Conservation (phyloP, 1,140 invertebrate genomes). For the Mycetomoellerius zeteki region DNA sequence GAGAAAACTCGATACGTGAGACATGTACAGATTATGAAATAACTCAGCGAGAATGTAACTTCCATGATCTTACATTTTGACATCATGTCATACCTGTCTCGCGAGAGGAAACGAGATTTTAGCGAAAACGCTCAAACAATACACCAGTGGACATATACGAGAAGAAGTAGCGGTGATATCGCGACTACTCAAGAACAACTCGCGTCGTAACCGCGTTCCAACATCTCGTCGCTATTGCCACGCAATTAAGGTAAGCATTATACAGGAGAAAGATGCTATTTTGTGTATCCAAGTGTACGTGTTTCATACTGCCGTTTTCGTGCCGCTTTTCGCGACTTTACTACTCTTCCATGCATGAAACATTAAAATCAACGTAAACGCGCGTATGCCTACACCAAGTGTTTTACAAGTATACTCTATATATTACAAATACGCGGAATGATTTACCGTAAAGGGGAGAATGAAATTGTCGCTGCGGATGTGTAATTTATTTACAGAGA, state of each 20-base stretch:
- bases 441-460: constrained; percentile 48
- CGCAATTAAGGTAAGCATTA: constrained; percentile 58
- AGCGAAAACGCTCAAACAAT: constrained; percentile 29
- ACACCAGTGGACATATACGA: constrained; percentile 4
- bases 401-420: constrained; percentile 1
- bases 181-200: constrained; percentile 22
- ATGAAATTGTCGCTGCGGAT: constrained; percentile 39
- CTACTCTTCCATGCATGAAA: constrained; percentile 1
- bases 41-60: constrained; percentile 13
- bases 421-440: neutral
- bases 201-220: constrained; percentile 28
- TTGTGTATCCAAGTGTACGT: constrained; percentile 16
- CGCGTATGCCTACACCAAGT: neutral
- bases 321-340: constrained; percentile 9
- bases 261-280: constrained; percentile 12
- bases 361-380: constrained; percentile 42
- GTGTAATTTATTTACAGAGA: constrained; percentile 63
- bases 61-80: constrained; percentile 27
- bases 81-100: constrained; percentile 13
- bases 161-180: constrained; percentile 37
- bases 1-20: neutral
- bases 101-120: constrained; percentile 35
- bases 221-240: constrained; percentile 46
- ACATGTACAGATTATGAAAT: neutral
- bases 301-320: neutral